Conservation (phyloP, 1,140 invertebrate genomes). For the Drosophila gunungcola region DNA sequence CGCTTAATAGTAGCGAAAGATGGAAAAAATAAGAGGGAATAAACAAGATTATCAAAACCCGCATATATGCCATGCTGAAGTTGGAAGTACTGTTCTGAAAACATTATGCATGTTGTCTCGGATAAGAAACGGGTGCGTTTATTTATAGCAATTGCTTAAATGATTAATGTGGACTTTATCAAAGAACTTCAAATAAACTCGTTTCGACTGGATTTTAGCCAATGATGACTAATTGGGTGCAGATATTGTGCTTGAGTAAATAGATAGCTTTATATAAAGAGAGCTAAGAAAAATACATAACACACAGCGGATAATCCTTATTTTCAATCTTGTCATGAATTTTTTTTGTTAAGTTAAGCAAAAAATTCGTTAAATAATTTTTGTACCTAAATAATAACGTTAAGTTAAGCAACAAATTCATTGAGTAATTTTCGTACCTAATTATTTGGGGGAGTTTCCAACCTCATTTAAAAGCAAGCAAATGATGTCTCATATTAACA, state of each 20-base stretch:
- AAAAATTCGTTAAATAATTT: too few species aligned
- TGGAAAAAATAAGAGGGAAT: background rate
- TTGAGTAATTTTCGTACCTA: too few species aligned
- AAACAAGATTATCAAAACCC: conserved; percentile 4
- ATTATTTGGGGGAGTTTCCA: background rate
- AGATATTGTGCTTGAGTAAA: background rate
- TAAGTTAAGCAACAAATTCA: too few species aligned
- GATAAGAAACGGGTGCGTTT: conserved; percentile 21
- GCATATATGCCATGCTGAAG: conserved; percentile 14
- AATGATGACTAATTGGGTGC: background rate
- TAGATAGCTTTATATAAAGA: background rate
- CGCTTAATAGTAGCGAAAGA: conserved; percentile 12
- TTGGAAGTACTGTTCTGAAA: conserved; percentile 7
- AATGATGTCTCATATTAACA: conserved; percentile 28
- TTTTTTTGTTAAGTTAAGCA: too few species aligned
- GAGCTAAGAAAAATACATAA: too few species aligned
- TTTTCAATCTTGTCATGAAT: too few species aligned
- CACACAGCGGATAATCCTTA: too few species aligned
- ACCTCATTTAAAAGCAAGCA: background rate
- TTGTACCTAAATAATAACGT: too few species aligned
- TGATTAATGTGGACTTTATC: conserved; percentile 20
- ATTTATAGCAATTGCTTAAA: conserved; percentile 20
- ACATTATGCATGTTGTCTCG: conserved; percentile 9
- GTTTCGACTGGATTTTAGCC: conserved; percentile 1
- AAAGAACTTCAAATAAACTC: conserved; percentile 7